Evolutionary conservation across 1,140 invertebrate genomes (phyloP).

Genomic region (Drosophila auraria): DNA sequence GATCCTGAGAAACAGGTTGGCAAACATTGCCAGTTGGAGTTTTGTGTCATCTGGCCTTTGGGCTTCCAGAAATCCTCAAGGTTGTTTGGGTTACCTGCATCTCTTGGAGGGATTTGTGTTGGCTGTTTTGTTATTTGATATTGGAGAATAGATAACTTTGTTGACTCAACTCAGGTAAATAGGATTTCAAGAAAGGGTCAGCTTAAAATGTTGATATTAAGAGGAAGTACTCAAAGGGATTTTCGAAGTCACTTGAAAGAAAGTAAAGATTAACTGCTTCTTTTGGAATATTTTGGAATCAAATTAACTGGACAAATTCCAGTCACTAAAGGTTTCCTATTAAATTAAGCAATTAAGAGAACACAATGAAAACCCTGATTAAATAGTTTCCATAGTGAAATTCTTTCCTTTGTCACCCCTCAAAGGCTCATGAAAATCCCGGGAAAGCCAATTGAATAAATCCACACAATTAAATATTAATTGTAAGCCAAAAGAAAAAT

Average conservation of each 20-base stretch:
- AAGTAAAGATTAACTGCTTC: too few relatives aligned
- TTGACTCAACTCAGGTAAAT: background rate
- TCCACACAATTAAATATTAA: conserved; percentile 5
- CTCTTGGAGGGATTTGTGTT: background rate
- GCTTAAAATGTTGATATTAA: conserved; percentile 10
- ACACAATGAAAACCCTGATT: background rate
- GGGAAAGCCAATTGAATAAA: conserved; percentile 12
- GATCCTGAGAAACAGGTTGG: conserved; percentile 30
- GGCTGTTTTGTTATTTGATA: conserved; percentile 44
- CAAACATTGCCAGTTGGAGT: conserved; percentile 35
- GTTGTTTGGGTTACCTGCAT: conserved; percentile 18
- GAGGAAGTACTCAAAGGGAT: background rate
- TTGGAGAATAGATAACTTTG: background rate
- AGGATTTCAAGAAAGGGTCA: conserved; percentile 6
- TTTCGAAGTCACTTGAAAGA: background rate
- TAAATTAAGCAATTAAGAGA: background rate
- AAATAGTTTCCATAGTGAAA: background rate
- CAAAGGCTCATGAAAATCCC: background rate
- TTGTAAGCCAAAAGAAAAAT: background rate
- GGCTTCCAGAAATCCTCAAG: conserved; percentile 26
- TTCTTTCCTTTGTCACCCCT: background rate
- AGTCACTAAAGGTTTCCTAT: background rate
- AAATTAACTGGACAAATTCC: background rate
- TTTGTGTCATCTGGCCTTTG: conserved; percentile 41
- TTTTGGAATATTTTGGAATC: too few relatives aligned